Base-by-base conservation (phyloP, 1,140 invertebrate species). In the Rhopalosiphum maidis region DNA sequence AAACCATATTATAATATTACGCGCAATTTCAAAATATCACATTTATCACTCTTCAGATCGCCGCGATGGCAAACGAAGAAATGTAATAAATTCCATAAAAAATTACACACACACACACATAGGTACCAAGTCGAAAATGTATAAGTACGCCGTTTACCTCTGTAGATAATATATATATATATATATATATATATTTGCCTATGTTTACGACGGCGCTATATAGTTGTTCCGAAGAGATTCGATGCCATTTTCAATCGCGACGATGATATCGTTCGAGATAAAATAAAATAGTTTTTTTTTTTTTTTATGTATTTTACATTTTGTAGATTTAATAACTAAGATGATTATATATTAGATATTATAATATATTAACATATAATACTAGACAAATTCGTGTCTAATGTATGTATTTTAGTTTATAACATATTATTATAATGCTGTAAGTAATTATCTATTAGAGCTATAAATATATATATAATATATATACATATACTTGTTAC, bases 211-310 rank as follows among this genome's bases (percentile, higher is more conserved):
- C 9, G 86, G 30, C 86, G 30, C 43, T n/a, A 22, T 48, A 46
- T 46, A 46, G 43, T 15, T 48, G 86, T 87, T 35, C 86, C 18
- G 46, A 87, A 18, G 30, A 87, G 30, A 48, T 87, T 87, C 37
- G 86, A 87, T 87, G 86, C 86, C 86, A 87, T 87, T 87, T 87
- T 35, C 46, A 87, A 87, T 87, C 46, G 30, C 15, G 86, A 46
- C 86, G 43, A 87, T 87, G 43, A 87, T 87, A n/a, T 87, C 85
- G 85, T 87, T 46, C 25, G 25, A n/a, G 82, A 85, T 85, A 85
- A 37, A 85, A 85, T 23, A 85, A 22, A 48, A 18, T 18, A n/a
- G 30, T 15, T 68, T 60, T 60, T 60, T 60, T 60, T 60, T 60
- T 60, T 60, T 60, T 55, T 55, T 15, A 60, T 68, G n/a, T 5